Evolutionary conservation across 2,113 vertebrate species (phyloP).

Genomic region (Ranitomeya variabilis): DNA sequence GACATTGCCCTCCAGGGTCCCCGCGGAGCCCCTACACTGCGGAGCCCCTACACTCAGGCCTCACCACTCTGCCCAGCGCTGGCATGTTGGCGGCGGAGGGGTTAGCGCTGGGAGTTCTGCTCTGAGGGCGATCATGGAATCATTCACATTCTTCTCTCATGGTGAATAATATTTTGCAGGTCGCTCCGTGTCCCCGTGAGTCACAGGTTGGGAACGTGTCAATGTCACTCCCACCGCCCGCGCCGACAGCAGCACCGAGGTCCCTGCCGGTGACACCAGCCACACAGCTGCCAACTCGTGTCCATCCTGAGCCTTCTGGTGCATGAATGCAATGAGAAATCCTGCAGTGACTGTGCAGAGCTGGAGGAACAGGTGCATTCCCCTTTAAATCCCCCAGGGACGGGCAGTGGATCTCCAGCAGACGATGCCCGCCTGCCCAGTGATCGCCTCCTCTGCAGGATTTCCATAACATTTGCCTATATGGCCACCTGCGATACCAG

Average conservation of each 20-base stretch:
- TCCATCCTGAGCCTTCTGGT: not conserved
- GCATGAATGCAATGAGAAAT: not conserved
- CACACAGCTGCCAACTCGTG: not conserved
- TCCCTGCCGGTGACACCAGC: not conserved
- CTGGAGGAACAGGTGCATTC: not conserved
- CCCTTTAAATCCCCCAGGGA: not conserved
- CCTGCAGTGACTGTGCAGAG: not conserved
- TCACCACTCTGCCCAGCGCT: too few species aligned
- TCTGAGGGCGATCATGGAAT: not conserved
- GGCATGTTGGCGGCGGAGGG: not conserved
- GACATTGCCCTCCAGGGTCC: too few species aligned
- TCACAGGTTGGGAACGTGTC: not conserved
- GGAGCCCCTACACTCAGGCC: too few species aligned
- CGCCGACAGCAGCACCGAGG: not conserved
- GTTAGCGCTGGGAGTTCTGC: not conserved
- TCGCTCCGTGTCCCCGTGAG: not conserved
- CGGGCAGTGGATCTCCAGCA: not conserved
- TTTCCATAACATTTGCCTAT: conserved; percentile 5
- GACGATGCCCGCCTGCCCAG: not conserved
- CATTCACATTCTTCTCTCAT: conserved; percentile 27
- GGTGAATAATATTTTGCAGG: conserved; percentile 2
- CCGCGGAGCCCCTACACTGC: too few species aligned
- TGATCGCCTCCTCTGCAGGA: not conserved
- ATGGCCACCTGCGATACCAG: not conserved
- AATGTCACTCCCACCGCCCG: not conserved